phyloP scores from a whole-genome alignment of 2,888 invertebrate genomes.

The Imbricaverruca yamaguchii region DNA sequence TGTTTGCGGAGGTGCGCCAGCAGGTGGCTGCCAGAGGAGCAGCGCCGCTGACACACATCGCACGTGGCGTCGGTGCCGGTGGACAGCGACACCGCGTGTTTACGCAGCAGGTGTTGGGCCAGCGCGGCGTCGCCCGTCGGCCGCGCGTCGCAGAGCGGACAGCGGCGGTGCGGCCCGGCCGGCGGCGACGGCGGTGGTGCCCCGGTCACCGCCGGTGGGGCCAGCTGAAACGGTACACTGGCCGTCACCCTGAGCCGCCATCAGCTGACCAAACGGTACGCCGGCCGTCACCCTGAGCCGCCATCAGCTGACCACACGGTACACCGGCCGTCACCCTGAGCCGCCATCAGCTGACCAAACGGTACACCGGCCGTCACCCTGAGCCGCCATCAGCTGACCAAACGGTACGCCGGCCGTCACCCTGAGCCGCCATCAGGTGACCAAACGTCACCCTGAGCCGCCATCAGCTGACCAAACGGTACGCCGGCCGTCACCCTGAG shows the following conservation, averaged over 20 bases:
- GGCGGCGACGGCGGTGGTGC: not conserved
- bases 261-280: not conserved
- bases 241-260: not conserved
- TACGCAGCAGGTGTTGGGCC: not conserved
- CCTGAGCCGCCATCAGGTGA: no score
- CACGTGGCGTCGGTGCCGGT: not conserved
- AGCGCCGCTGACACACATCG: not conserved
- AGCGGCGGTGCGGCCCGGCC: not conserved
- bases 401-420: no score
- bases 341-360: no score
- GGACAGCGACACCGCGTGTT: not conserved
- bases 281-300: no score
- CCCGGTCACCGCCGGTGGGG: not conserved
- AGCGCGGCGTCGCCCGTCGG: not conserved
- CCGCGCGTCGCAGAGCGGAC: not conserved
- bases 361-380: no score
- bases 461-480: no score
- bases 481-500: no score
- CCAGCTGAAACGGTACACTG: not conserved
- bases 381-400: no score
- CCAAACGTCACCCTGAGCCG: no score
- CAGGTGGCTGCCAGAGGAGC: not conserved
- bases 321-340: no score
- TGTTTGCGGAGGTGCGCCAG: not conserved
- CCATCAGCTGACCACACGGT: no score